Conservation (phyloP, 2,888 invertebrate genomes). For the Colletes collaris region DNA sequence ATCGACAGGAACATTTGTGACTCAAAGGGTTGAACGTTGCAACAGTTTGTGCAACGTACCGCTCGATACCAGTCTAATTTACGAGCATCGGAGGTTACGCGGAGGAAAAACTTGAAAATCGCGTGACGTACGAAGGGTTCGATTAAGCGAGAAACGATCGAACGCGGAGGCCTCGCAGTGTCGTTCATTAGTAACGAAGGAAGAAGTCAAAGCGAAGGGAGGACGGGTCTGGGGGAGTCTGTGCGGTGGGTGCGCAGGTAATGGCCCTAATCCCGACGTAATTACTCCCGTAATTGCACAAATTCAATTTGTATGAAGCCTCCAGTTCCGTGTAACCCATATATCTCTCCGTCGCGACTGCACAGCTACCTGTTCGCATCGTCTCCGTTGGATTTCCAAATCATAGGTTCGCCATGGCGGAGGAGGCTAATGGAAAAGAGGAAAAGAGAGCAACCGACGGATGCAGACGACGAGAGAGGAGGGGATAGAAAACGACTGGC, state of each 20-base stretch:
- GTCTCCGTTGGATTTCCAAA: constrained; percentile 70
- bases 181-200: constrained; percentile 39
- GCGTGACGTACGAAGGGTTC: background rate
- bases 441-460: constrained; percentile 54
- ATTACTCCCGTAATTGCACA: constrained; percentile 81
- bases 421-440: constrained; percentile 71
- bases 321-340: constrained; percentile 73
- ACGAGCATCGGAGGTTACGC: too few species aligned
- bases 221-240: constrained; percentile 26
- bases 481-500: constrained; percentile 48
- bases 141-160: constrained; percentile 13
- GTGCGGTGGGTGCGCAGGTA: constrained; percentile 64
- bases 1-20: too few species aligned
- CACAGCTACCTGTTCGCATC: constrained; percentile 63
- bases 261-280: constrained; percentile 80
- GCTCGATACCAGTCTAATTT: too few species aligned
- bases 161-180: constrained; percentile 5
- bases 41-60: too few species aligned
- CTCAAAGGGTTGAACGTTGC: too few species aligned
- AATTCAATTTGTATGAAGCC: constrained; percentile 81
- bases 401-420: constrained; percentile 69
- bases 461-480: constrained; percentile 32
- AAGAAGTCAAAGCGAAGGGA: constrained; percentile 54
- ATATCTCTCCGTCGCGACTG: constrained; percentile 68
- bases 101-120: too few species aligned